phyloP scores from a whole-genome alignment of 23 tunicate genomes.

The Halocynthia roretzi region DNA sequence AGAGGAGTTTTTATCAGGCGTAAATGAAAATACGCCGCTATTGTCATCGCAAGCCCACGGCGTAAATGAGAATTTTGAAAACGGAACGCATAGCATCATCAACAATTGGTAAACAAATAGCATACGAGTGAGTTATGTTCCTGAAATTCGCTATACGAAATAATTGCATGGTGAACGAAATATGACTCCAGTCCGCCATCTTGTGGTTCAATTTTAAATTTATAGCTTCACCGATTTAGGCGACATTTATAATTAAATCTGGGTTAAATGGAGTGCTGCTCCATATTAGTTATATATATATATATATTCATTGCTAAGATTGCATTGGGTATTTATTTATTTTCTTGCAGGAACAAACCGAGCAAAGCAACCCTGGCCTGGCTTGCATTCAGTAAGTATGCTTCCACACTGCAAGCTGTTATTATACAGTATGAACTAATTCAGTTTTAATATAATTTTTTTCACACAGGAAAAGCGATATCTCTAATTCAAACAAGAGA shows the following conservation, averaged over 20 bases:
- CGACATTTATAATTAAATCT: too few species aligned
- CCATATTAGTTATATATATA: too few species aligned
- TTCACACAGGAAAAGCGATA: slow-evolving; percentile 29
- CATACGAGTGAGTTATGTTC: too few species aligned
- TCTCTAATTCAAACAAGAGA: slow-evolving; percentile 54
- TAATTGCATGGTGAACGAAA: too few species aligned
- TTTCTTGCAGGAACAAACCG: not conserved
- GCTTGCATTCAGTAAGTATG: slow-evolving; percentile 15
- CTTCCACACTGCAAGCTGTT: not conserved
- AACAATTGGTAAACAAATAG: too few species aligned
- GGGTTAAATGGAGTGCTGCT: too few species aligned
- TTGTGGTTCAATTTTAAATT: too few species aligned
- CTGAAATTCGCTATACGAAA: too few species aligned
- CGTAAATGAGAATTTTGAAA: not conserved
- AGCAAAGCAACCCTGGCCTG: not conserved
- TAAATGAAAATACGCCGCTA: not conserved
- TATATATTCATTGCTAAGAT: too few species aligned
- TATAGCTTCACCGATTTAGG: not conserved
- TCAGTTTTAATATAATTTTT: not conserved
- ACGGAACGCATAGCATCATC: not conserved
- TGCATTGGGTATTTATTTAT: too few species aligned
- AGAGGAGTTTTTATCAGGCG: not conserved
- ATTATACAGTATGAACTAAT: not conserved
- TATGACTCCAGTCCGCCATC: too few species aligned
- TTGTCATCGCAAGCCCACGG: not conserved